phyloP scores from a whole-genome alignment of 2,888 invertebrate species.

The Cynaeus angustus region DNA sequence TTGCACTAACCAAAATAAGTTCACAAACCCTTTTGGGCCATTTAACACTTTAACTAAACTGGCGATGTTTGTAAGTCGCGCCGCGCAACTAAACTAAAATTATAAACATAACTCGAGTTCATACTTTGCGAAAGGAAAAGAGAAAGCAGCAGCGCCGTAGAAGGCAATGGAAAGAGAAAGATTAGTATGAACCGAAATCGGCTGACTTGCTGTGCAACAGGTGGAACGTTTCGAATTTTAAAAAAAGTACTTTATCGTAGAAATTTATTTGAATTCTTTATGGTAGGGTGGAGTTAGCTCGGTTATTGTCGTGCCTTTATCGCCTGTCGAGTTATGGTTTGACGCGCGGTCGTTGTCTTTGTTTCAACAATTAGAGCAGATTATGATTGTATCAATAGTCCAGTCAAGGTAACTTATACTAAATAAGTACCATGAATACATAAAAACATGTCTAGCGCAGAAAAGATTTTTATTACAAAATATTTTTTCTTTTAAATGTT shows the following conservation, averaged over 20 bases:
- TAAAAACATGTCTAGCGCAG: too few relatives aligned
- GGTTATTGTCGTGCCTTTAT: slow-evolving; percentile 7
- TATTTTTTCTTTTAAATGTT: too few relatives aligned
- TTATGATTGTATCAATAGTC: background rate
- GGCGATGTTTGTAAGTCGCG: slow-evolving; percentile 51
- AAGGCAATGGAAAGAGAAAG: slow-evolving; percentile 55
- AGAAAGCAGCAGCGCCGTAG: slow-evolving; percentile 55
- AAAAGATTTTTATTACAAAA: too few relatives aligned
- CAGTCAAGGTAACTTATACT: too few relatives aligned
- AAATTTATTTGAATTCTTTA: slow-evolving; percentile 28
- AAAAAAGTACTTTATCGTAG: slow-evolving; percentile 18
- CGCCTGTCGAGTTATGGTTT: background rate
- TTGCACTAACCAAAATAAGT: slow-evolving; percentile 10
- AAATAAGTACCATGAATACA: too few relatives aligned
- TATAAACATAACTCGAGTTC: slow-evolving; percentile 51
- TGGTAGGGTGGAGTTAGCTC: slow-evolving; percentile 20
- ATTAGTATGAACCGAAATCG: slow-evolving; percentile 49
- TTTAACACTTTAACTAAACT: background rate
- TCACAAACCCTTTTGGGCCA: slow-evolving; percentile 4
- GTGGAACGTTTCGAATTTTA: slow-evolving; percentile 23
- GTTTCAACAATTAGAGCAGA: background rate
- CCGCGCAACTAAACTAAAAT: slow-evolving; percentile 54
- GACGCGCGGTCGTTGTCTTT: slow-evolving; percentile 13
- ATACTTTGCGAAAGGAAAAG: slow-evolving; percentile 54
- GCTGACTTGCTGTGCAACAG: slow-evolving; percentile 32